Evolutionary conservation across 2,113 vertebrate genomes (phyloP).

Genomic region (Globicephala melas): DNA sequence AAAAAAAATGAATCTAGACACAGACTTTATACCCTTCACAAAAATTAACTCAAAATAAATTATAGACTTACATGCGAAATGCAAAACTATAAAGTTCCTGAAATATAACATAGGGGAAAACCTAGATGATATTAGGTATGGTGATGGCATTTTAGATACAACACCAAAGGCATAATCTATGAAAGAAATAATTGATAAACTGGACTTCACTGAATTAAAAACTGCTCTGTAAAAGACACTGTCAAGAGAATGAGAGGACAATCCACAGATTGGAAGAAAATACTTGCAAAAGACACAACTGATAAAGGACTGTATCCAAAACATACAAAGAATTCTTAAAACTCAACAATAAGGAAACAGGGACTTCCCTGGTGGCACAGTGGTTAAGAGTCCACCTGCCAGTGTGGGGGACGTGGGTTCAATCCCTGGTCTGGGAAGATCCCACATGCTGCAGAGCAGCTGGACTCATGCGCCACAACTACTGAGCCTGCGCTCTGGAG

Average conservation of each 20-base stretch:
- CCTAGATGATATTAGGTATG: neutral
- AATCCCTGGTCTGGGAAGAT: no score
- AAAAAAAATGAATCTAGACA: neutral
- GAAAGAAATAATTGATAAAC: neutral
- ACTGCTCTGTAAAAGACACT: neutral
- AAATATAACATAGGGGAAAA: neutral
- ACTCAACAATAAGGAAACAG: neutral
- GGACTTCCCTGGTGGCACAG: no score
- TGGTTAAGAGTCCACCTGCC: no score
- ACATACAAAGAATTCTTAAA: neutral
- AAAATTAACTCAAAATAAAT: neutral
- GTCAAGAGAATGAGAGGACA: neutral
- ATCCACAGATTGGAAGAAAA: neutral
- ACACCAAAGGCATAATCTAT: neutral
- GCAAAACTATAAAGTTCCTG: neutral
- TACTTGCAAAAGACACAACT: neutral
- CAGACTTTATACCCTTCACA: neutral
- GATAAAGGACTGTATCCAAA: neutral
- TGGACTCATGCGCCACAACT: no score
- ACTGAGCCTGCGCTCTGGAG: no score
- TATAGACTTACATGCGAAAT: neutral
- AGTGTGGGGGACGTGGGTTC: no score
- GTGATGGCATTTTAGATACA: neutral
- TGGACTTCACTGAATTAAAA: neutral
- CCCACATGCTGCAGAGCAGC: no score